Evolutionary conservation across 1,140 invertebrate species (phyloP).

Genomic region (Drosophila tropicalis): DNA sequence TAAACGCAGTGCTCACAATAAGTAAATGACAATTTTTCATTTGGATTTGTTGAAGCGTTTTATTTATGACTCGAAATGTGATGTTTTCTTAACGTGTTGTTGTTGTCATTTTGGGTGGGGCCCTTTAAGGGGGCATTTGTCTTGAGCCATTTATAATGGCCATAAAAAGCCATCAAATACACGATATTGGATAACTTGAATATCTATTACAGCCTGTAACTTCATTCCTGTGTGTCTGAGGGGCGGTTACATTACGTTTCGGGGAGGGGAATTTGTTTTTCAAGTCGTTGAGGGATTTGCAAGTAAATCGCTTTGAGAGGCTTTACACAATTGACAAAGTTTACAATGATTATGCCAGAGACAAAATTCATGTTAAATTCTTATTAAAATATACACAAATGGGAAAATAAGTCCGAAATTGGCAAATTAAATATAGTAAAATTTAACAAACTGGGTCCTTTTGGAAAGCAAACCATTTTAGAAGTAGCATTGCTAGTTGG

Average conservation of each 20-base stretch:
- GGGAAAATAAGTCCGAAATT: no score
- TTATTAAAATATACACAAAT: no score
- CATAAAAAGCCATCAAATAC: constrained; percentile 26
- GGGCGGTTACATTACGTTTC: background rate
- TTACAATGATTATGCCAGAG: background rate
- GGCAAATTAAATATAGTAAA: no score
- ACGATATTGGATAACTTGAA: constrained; percentile 15
- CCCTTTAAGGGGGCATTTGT: background rate
- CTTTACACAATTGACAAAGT: background rate
- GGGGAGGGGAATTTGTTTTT: background rate
- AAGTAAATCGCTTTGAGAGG: constrained; percentile 7
- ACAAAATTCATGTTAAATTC: background rate
- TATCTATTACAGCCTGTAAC: constrained; percentile 17
- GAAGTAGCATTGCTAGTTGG: no score
- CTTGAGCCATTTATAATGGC: constrained; percentile 15
- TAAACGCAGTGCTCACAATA: constrained; percentile 29
- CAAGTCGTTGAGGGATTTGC: constrained; percentile 9
- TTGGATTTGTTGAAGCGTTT: constrained; percentile 42
- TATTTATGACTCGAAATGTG: constrained; percentile 19
- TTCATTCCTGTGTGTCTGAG: background rate
- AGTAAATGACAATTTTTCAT: constrained; percentile 31
- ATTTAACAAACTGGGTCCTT: no score
- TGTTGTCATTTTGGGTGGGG: constrained; percentile 2
- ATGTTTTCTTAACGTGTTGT: background rate
- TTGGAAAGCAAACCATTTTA: no score